Base-by-base conservation (phyloP, 2,888 invertebrate genomes). In the Cheilosia urbana region DNA sequence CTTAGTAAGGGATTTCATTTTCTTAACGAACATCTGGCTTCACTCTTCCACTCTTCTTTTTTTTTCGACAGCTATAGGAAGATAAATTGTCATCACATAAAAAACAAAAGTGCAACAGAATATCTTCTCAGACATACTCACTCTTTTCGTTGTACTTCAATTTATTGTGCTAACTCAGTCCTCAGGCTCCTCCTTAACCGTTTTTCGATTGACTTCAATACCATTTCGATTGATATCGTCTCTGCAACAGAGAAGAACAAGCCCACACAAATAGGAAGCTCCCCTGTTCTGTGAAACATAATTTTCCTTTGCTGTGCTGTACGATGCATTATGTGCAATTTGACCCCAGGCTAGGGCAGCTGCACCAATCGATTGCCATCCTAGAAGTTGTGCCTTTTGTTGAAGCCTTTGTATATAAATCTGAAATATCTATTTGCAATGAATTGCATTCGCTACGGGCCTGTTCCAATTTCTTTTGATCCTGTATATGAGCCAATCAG, bases 371-470 rank as follows among this genome's bases (percentile, higher is more conserved):
- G 49, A 30, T 58, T 45, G 30, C 7, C 19, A 19, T 45, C 21
- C n/a, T n/a, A 42, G 53, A 45, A 68, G 45, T 60, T 45, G 13
- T 60, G 21, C 21, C 17, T 27, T 6, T 55, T 63, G 30, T 11
- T 9, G 9, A 60, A 19, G 21, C 21, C 19, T 45, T 49, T 21
- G 42, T 13, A 37, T 13, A 37, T 13, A 37, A 37, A 37, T 37
- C 37, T 13, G 37, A 37, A 37, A 37, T 13, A 37, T 37, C 11
- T 13, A 73, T 66, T 73, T 62, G 21, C 37, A 47, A 68, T 47
- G 75, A 75, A 68, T 80, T 75, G 30, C 60, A 45, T 62, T 63
- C 34, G 65, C 63, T 63, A 81, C 53, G 62, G 49, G 13, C 13
- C 19, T 58, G 51, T 7, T 47, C 5, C 24, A 30, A 40, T 49